Evolutionary conservation across 2,113 vertebrate species (phyloP), one percentile per base, ranked within the genome.

Genomic region (Nothobranchius kuhntae): DNA sequence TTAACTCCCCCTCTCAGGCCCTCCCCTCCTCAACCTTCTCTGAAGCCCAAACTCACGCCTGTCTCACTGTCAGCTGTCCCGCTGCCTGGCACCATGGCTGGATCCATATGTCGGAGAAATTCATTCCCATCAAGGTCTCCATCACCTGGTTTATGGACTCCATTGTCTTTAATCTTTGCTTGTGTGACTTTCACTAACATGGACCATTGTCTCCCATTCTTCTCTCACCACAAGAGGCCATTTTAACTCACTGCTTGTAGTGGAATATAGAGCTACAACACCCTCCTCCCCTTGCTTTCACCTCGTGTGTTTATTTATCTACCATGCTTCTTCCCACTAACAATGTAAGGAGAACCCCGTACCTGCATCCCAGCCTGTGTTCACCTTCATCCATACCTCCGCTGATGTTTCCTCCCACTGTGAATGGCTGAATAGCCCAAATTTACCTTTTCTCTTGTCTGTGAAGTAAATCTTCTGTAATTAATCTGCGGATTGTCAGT

Each of bases 141-240:
- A 75, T 87, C 76, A 80, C 80, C 68, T 70, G 62, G 56, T 87
- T 89, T 80, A 82, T 81, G 61, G 77, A 60, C 62, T 69, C 70
- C 68, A 70, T 66, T 80, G 60, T 82, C 71, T 74, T 81, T 72
- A 15, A 51, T 51, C 48, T 9, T 64, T 61, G 52, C 75, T 61
- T 80, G 70, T 65, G 71, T 73, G 64, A 77, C 66, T 82, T 85
- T 85, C 79, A 86, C 77, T 81, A 72, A 77, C 77, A 78, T 78
- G 63, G 74, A 77, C 81, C 71, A 73, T 82, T 82, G 64, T 86
- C 59, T 81, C 59, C 65, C 69, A 64, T 78, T 67, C 75, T 73
- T 77, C 56, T 67, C 77, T 72, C 71, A 73, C 68, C 4, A 7
- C 75, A 73, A 85, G 72, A 63, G 60, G 66, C 70, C 73, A 75